phyloP scores from a whole-genome alignment of 2,888 invertebrate genomes.

The Xestia ashworthii region DNA sequence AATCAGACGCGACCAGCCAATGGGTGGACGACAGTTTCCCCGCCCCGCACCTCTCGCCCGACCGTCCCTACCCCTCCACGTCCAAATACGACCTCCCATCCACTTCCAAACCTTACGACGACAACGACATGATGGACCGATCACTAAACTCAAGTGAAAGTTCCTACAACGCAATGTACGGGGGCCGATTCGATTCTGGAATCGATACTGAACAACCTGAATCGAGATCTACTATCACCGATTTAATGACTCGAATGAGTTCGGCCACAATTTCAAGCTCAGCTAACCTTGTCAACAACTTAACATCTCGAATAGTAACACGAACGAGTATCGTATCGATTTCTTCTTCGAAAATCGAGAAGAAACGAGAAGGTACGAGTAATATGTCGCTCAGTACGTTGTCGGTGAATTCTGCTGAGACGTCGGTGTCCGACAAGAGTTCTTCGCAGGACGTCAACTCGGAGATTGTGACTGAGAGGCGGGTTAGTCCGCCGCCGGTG shows the following conservation, averaged over 20 bases:
- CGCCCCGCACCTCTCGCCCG: slow-evolving; percentile 79
- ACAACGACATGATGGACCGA: slow-evolving; percentile 86
- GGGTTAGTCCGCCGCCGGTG: slow-evolving; percentile 83
- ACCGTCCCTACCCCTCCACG: slow-evolving; percentile 77
- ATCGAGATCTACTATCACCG: slow-evolving; percentile 81
- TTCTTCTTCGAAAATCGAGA: slow-evolving; percentile 86
- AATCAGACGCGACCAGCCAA: slow-evolving; percentile 87
- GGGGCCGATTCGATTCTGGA: slow-evolving; percentile 80
- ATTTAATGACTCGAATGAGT: slow-evolving; percentile 86
- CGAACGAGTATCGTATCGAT: slow-evolving; percentile 86
- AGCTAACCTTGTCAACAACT: slow-evolving; percentile 80
- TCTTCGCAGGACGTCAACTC: slow-evolving; percentile 89
- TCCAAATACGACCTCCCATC: slow-evolving; percentile 82
- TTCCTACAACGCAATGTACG: slow-evolving; percentile 86
- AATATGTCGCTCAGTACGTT: slow-evolving; percentile 85
- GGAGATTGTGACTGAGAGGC: slow-evolving; percentile 85
- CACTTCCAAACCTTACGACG: slow-evolving; percentile 84
- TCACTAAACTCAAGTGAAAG: slow-evolving; percentile 86
- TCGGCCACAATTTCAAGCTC: slow-evolving; percentile 84
- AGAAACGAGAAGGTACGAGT: slow-evolving; percentile 80
- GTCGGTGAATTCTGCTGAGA: slow-evolving; percentile 86
- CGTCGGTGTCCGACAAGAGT: slow-evolving; percentile 85
- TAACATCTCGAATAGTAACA: slow-evolving; percentile 82
- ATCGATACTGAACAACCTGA: slow-evolving; percentile 82
- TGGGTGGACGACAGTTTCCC: slow-evolving; percentile 90